These are phyloP conservation scores for Sardinella longiceps DNA, from an alignment of 2,797 vertebrate species.

Conservation along the genomic window DNA sequence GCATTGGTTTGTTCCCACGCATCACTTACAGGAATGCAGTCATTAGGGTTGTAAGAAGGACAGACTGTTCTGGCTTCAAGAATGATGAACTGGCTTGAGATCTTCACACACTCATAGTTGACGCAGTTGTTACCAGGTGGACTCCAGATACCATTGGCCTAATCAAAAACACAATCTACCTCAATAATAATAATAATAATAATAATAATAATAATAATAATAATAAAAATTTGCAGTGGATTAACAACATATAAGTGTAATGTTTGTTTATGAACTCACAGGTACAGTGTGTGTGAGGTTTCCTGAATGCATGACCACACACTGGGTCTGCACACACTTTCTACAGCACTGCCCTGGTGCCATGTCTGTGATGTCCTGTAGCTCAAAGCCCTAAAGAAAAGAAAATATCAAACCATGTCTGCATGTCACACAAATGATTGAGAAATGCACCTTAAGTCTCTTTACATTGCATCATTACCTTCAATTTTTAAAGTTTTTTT, in stretches of 20 bases:
- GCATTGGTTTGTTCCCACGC: not conserved
- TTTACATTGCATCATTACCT: no score
- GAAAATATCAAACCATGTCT: not conserved
- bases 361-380: no score
- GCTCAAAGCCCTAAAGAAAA: conserved; percentile 73
- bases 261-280: conserved; percentile 50
- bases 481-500: no score
- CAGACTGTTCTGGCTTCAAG: conserved; percentile 69
- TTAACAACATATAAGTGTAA: no score
- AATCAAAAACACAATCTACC: conserved; percentile 9
- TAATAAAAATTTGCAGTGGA: no score
- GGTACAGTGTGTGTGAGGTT: conserved; percentile 56
- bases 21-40: conserved; percentile 79
- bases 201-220: no score
- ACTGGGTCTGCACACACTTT: conserved; percentile 75
- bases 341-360: conserved; percentile 82
- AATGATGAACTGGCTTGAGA: conserved; percentile 63
- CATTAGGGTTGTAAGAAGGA: conserved; percentile 63
- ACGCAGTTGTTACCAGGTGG: conserved; percentile 69
- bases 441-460: not conserved
- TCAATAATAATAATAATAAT: no score
- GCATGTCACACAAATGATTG: not conserved
- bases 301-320: conserved; percentile 53
- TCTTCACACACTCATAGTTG: conserved; percentile 70
- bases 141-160: conserved; percentile 74